Conservation (phyloP, 53 echinoderm and acorn worm species). For the Henricia sp. region DNA sequence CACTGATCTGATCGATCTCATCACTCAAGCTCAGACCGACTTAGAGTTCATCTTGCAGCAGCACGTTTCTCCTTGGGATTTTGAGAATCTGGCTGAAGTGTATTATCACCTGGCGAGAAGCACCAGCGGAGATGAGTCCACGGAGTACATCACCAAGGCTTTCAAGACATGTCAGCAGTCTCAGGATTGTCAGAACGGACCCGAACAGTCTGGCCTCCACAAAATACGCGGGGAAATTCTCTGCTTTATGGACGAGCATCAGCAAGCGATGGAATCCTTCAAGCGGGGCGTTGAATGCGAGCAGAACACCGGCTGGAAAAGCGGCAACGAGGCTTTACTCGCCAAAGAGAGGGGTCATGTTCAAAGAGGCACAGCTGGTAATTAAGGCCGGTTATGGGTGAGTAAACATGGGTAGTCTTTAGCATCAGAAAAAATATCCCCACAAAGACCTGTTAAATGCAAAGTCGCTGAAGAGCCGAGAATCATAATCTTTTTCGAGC, state of each 20-base stretch:
- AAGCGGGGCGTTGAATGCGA: background rate
- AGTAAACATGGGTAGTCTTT: too few species aligned
- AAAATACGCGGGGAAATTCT: background rate
- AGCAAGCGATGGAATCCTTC: background rate
- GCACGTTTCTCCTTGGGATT: background rate
- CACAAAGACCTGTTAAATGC: too few species aligned
- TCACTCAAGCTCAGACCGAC: background rate
- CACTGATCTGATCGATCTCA: too few species aligned
- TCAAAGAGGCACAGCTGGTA: too few species aligned
- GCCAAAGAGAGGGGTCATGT: background rate
- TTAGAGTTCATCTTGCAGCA: background rate
- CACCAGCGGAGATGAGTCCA: background rate
- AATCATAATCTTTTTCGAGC: too few species aligned
- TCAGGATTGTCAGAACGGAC: background rate
- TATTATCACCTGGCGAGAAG: background rate
- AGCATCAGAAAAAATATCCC: too few species aligned
- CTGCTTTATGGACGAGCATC: background rate
- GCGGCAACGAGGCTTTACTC: background rate
- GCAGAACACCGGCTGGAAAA: background rate
- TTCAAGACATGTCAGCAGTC: background rate
- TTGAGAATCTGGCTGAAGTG: background rate
- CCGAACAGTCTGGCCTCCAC: background rate
- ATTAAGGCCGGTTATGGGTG: too few species aligned
- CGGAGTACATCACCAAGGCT: background rate
- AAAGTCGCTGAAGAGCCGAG: too few species aligned